Evolutionary conservation across 92 coral and sea anemone genomes (phyloP), one percentile per base, ranked within the genome.

Genomic region (Bergia puertoricense): DNA sequence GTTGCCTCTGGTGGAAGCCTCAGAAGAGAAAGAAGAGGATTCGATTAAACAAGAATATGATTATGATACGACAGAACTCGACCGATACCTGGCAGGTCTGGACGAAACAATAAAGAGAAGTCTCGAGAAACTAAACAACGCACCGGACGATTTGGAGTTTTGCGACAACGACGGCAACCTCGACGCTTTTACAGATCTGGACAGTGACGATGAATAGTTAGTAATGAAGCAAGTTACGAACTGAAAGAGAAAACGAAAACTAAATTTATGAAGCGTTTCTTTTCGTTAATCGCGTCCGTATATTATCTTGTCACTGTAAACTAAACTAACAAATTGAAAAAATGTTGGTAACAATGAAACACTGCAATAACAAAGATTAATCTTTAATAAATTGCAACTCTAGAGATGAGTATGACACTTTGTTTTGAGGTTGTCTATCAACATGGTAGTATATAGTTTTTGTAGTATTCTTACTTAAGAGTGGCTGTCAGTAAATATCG

Each of bases 61-160:
- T 40, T 92, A 93, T 68, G 97, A 97, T 45, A 95, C 94, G 59
- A 92, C 85, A 40, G 99, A 97, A 48, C 84, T 97, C 40, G 99
- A 95, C 69, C 91, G 95, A 67, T 97, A 97, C 76, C 90, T 95
- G 11, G 98, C 98, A 5, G 98, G 98, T 5, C 85, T 95, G 75
- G 98, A 95, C 67, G 98, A 95, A 66, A 95, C 96, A 14, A 95
- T 95, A 18, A 95, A 95, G 66, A 90, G 90, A 48, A 95, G 98
- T 79, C 90, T 95, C 57, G 98, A 95, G 74, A 95, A 95, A 59
- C 92, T 95, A 0, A 95, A 95, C 65, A 93, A 95, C 15, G 96
- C 92, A 0, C 98, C 96, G 22, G 98, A 95, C 74, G 98, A 95
- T 8, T 77, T 95, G 45, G 98, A 92, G 77, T 84, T 84, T 84